Evolutionary conservation across 2,888 invertebrate species (phyloP).

Genomic region (Thysanoteuthis rhombus): DNA sequence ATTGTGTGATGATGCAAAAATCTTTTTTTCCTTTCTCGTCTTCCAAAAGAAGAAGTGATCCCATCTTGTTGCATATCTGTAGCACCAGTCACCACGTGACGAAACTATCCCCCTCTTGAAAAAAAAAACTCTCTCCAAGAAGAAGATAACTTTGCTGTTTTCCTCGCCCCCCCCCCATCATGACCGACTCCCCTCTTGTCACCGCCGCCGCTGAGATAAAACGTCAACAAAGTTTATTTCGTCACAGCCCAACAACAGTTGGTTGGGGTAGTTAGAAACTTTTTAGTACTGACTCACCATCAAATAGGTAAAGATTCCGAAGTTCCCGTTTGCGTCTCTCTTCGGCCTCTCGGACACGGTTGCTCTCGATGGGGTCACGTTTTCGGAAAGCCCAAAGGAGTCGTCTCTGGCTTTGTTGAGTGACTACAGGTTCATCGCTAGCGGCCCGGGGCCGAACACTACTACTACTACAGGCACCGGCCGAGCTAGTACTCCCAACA

Average conservation of each 20-base stretch:
- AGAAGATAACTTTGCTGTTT: no score
- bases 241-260: not conserved
- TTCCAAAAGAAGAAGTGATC: no score
- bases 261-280: not conserved
- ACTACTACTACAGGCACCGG: not conserved
- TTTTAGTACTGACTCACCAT: not conserved
- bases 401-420: not conserved
- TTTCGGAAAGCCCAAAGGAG: slow-evolving; percentile 23
- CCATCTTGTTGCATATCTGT: no score
- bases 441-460: slow-evolving; percentile 14
- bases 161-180: no score
- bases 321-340: slow-evolving; percentile 14
- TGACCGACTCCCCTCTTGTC: no score
- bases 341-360: not conserved
- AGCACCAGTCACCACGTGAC: no score
- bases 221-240: no score
- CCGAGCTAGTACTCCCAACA: not conserved
- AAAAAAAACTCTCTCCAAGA: no score
- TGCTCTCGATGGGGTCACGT: slow-evolving; percentile 18
- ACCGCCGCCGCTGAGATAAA: no score
- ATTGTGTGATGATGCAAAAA: no score
- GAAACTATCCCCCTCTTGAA: no score
- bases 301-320: slow-evolving; percentile 20
- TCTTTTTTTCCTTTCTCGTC: no score
- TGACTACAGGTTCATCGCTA: slow-evolving; percentile 24